Evolutionary conservation across 1,140 invertebrate species (phyloP).

Genomic region (Metopolophium dirhodum): DNA sequence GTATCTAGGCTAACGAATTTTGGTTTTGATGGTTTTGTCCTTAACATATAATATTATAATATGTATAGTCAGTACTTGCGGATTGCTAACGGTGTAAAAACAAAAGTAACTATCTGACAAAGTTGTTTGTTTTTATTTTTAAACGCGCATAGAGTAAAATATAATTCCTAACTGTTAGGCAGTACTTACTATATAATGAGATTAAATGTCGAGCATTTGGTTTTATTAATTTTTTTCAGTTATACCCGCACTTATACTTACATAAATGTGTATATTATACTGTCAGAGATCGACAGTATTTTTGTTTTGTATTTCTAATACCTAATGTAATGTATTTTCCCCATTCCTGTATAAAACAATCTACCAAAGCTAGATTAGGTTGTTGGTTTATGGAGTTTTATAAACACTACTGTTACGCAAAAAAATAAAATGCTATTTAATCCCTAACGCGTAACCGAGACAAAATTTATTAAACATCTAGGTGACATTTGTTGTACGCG

Average conservation of each 20-base stretch:
- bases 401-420: background rate
- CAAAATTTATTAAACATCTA: background rate
- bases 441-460: background rate
- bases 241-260: too few relatives aligned
- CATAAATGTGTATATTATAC: background rate
- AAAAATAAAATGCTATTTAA: constrained; percentile 21
- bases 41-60: too few relatives aligned
- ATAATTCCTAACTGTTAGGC: too few relatives aligned
- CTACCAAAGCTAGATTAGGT: background rate
- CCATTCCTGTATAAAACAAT: background rate
- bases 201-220: background rate
- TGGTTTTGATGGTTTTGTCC: too few relatives aligned
- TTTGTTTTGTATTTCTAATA: background rate
- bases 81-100: background rate
- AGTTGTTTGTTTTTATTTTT: background rate
- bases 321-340: background rate
- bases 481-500: background rate
- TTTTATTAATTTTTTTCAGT: background rate
- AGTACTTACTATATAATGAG: background rate
- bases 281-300: background rate
- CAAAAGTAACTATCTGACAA: background rate
- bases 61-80: background rate
- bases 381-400: constrained; percentile 8
- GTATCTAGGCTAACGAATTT: background rate
- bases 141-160: background rate